phyloP scores from a whole-genome alignment of 2,797 vertebrate genomes.

The Malurus splendens region DNA sequence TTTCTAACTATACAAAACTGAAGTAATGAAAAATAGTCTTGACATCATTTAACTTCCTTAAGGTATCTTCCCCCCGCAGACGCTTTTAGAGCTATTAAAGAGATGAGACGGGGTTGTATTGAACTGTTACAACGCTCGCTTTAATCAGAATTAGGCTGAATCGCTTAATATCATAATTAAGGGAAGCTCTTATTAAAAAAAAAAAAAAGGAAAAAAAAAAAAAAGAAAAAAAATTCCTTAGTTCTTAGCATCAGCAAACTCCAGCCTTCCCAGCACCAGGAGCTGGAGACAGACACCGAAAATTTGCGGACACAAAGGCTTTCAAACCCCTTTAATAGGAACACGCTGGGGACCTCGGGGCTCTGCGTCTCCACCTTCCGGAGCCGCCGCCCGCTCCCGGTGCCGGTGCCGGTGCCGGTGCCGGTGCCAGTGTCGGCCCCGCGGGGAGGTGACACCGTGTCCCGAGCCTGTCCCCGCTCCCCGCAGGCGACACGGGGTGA shows the following conservation, averaged over 20 bases:
- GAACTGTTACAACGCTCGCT: background rate
- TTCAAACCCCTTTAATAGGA: background rate
- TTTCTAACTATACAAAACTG: conserved; percentile 35
- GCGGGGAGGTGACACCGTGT: background rate
- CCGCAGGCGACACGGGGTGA: background rate
- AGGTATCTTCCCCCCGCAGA: conserved; percentile 36
- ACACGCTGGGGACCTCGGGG: background rate
- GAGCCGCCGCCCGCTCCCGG: background rate
- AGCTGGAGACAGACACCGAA: background rate
- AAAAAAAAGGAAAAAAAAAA: background rate
- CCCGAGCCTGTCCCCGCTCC: background rate
- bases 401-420: no score
- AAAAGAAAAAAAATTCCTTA: background rate
- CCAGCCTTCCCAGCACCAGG: background rate
- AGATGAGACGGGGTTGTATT: conserved; percentile 5
- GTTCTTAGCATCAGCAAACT: background rate
- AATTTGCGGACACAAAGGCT: background rate
- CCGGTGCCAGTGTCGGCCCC: background rate
- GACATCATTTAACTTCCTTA: conserved; percentile 46
- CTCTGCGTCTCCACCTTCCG: background rate
- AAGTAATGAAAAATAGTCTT: conserved; percentile 55
- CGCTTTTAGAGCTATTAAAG: conserved; percentile 21
- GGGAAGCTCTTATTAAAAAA: background rate
- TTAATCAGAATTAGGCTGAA: conserved; percentile 15
- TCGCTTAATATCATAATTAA: conserved; percentile 14